Conservation (phyloP, 2,113 vertebrate genomes). For the Scomber scombrus region DNA sequence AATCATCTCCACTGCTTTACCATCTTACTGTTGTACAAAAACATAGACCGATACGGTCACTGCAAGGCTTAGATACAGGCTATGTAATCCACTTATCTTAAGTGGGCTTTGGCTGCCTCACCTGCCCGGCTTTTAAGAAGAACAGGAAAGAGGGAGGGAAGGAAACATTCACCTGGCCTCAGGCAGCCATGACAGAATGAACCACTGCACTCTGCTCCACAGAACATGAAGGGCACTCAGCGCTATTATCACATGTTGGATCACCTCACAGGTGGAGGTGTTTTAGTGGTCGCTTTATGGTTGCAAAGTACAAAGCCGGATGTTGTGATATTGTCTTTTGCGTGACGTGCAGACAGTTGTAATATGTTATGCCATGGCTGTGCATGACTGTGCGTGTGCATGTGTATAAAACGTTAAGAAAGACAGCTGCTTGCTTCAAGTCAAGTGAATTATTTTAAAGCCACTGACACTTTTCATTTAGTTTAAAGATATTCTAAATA, state of each 20-base stretch:
- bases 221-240: constrained; percentile 67
- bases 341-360: constrained; percentile 17
- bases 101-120: constrained; percentile 73
- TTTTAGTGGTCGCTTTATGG: constrained; percentile 63
- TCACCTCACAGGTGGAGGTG: constrained; percentile 68
- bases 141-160: constrained; percentile 71
- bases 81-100: constrained; percentile 80
- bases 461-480: constrained; percentile 73
- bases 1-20: not conserved
- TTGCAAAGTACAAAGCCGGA: constrained; percentile 69
- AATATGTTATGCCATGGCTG: not conserved
- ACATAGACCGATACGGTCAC: constrained; percentile 60
- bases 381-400: constrained; percentile 18
- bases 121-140: constrained; percentile 71
- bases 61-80: constrained; percentile 67
- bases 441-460: constrained; percentile 62
- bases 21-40: constrained; percentile 16
- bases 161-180: constrained; percentile 70
- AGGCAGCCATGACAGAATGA: constrained; percentile 69
- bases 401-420: not conserved
- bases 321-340: constrained; percentile 66
- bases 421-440: constrained; percentile 61
- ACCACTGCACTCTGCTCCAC: constrained; percentile 50
- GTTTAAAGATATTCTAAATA: constrained; percentile 83
- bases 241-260: constrained; percentile 66